Base-by-base conservation (phyloP, 2,888 invertebrate genomes). In the Drosophila pegasa region DNA sequence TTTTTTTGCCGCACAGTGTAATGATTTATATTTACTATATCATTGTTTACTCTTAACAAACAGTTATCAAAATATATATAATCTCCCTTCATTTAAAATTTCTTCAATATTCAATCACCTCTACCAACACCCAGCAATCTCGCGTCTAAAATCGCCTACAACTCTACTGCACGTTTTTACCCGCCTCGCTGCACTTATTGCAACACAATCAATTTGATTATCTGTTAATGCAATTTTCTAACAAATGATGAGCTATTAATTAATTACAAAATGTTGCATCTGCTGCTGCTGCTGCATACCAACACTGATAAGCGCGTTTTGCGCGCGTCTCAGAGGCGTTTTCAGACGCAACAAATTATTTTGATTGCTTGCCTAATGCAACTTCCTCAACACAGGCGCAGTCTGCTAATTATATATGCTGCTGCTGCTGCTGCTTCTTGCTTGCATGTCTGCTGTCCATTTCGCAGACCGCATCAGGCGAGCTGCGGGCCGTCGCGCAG, bases 331-430 rank as follows among this genome's bases (percentile, higher is more conserved):
- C 20, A 3, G 8, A 1, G 0, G 59, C 54, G 64, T 18, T 47
- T 64, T 33, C 35, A 16, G 67, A 65, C 79, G 83, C 73, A 62
- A 52, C 62, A 68, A 73, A 78, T 86, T 81, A 61, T 50, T 67
- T 84, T 88, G 85, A 88, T 88, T 87, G 71, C 61, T 64, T 71
- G 82, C 9, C 65, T 78, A 88, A 84, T 88, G 88, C 88, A 84
- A 85, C 79, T 84, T 87, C 78, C 87, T 70, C 67, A 70, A 54
- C 64, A 59, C 62, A 67, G 79, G 58, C 66, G 73, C 78, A 65
- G 60, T 40, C 72, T 84, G 65, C 75, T 84, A 78, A 83, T 83
- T 87, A 78, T 50, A 62, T 73, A 65, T 69, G 66, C 61, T 58
- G 54, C 27, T 54, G 63, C n/a, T 43, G 27, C 20, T 37, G 33